phyloP scores from a whole-genome alignment of 1,140 invertebrate genomes.

The Zaprionus ghesquierei region DNA sequence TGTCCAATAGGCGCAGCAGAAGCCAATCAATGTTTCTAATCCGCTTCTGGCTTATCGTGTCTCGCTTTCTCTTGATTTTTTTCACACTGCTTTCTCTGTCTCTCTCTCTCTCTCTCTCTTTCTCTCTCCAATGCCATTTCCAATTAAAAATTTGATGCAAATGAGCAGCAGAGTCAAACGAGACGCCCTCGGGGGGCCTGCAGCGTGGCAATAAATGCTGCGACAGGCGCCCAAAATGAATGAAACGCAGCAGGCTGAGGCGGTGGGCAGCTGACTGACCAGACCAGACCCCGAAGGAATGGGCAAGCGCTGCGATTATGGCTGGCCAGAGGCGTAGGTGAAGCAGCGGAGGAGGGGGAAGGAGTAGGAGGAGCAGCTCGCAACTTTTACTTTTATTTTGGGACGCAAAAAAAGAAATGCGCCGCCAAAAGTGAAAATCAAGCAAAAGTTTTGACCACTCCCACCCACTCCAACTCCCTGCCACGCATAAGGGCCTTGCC shows the following conservation, averaged over 20 bases:
- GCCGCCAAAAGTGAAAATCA: constrained; percentile 76
- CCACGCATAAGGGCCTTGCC: constrained; percentile 32
- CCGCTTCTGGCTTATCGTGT: constrained; percentile 22
- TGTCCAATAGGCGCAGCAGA: neutral
- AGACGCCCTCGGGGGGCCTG: constrained; percentile 53
- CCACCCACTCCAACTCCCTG: neutral
- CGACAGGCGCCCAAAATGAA: constrained; percentile 58
- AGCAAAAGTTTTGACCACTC: constrained; percentile 55
- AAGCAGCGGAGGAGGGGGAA: no score
- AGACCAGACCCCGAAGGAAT: constrained; percentile 15
- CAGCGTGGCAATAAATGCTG: constrained; percentile 73
- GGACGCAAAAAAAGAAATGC: constrained; percentile 55
- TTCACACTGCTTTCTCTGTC: constrained; percentile 22
- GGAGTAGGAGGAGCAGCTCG: no score
- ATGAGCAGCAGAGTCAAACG: constrained; percentile 68
- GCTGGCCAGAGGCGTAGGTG: neutral
- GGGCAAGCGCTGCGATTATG: neutral
- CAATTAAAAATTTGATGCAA: constrained; percentile 80
- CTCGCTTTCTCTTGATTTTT: constrained; percentile 4
- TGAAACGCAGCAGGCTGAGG: constrained; percentile 3
- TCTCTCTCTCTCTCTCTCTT: constrained; percentile 6
- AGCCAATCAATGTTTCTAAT: constrained; percentile 40
- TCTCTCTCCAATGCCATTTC: constrained; percentile 46
- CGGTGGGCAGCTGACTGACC: constrained; percentile 31
- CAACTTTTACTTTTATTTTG: constrained; percentile 78